Evolutionary conservation across 2,797 vertebrate species (phyloP), one percentile per base, ranked within the genome.

Genomic region (Anguilla pacifica): DNA sequence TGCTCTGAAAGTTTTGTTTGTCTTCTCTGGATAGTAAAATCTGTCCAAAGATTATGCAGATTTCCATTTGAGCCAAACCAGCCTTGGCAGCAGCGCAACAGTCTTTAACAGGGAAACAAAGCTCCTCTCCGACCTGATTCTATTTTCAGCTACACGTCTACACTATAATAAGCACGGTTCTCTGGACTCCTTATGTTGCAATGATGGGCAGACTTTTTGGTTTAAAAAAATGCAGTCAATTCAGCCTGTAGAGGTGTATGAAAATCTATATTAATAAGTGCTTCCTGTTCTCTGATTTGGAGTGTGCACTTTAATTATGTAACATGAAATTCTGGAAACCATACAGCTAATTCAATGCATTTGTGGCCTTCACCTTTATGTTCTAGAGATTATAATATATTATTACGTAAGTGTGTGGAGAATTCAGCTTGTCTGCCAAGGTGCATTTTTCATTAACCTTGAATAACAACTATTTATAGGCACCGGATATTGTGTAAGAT

Each of bases 51-150:
- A 86, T 86, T 74, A 86, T 86, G 85, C 81, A 86, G 88, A 88
- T 84, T 67, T 84, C 35, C 19, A 49, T 77, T 86, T 83, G 88
- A 88, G 88, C 88, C 85, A 74, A 86, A 86, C 46, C 25, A 74
- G 57, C 83, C 17, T 35, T 88, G 85, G 85, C 88, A 86, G 85
- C 85, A 31, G 25, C 59, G 83, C 86, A 82, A 84, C 85, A 83
- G 88, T 35, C 46, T 72, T 61, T 86, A 86, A 72, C 25, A 82
- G 84, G 35, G 39, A 84, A 49, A 59, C 83, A 39, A 70, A 77
- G 72, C 22, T 67, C 19, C 74, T 85, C 84, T 86, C 57, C 84
- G 67, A 59, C 87, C 28, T 28, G 77, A 3, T 83, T 82, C 74
- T 88, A 88, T 88, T 88, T 88, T 57, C 31, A 13, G 84, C 39